Base-by-base conservation (phyloP, 2,888 invertebrate genomes). In the Nesidiocoris tenuis region DNA sequence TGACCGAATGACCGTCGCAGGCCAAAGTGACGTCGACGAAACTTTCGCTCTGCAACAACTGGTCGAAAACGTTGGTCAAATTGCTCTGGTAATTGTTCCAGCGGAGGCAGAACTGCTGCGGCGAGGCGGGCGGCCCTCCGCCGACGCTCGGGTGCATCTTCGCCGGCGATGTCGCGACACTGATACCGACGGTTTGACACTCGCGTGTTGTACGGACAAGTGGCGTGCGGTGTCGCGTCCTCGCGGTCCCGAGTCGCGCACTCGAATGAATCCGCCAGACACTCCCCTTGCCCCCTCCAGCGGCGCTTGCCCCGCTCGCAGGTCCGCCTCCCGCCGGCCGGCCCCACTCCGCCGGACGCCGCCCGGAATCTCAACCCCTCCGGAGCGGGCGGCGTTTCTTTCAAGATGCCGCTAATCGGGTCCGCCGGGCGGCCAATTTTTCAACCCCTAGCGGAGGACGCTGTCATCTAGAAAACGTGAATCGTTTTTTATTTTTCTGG, bases 21-120 rank as follows among this genome's bases (percentile, higher is more conserved):
- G 95, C 94, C 77, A 95, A 87, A 25, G 95, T 95, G 79, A 95
- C 95, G 84, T 95, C 95, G 80, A 95, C 95, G 85, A 95, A 93
- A 78, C 91, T 91, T 85, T 95, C 94, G 83, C 90, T 92, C 85
- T 94, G 94, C 80, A 95, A 87, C 80, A 95, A 88, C 85, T 94
- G 93, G 84, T 94, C 94, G 87, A 95, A 93, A 82, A 92, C 91
- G 86, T 90, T 93, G 81, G 94, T 92, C 82, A 95, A 85, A 84
- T 95, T 95, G 81, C 90, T 90, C 84, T 94, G 94, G 85, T 95
- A 95, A 85, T 95, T 95, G 87, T 95, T 95, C 95, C 95, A 95
- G 79, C 94, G 89, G 82, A 95, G 87, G 84, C 94, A 95, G 85
- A 94, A 95, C 84, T 94, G 94, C 87, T 94, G 94, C 83, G 91